A percentile compares a stretch with the other conserved stretches of the same genome.
Evolutionary conservation across 2,888 invertebrate genomes (phyloP).

Genomic region (Microplitis manilae): DNA sequence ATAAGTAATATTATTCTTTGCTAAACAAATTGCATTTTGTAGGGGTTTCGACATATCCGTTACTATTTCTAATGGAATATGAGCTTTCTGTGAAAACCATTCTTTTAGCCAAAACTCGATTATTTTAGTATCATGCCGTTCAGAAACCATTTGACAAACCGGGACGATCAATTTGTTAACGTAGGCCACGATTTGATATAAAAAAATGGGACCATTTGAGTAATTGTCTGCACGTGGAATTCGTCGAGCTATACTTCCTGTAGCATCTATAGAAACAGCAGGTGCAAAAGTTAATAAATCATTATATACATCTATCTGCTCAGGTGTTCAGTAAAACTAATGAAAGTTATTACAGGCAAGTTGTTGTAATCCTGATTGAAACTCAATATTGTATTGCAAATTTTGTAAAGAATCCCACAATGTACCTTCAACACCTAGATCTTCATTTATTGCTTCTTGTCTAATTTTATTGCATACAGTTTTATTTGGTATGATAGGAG

Average conservation of each 20-base stretch:
- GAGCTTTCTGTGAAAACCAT: conserved; percentile 25
- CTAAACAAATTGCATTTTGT: conserved; percentile 37
- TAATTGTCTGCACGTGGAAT: conserved; percentile 20
- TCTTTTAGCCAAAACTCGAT: conserved; percentile 37
- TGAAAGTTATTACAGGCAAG: background rate
- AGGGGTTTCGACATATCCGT: conserved; percentile 41
- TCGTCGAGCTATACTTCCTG: conserved; percentile 30
- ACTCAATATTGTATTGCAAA: conserved; percentile 30
- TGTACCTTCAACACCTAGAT: conserved; percentile 31
- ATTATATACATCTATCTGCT: conserved; percentile 36
- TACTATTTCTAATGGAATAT: conserved; percentile 35
- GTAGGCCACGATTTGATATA: conserved; percentile 37
- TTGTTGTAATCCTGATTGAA: conserved; percentile 16
- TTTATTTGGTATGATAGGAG: conserved; percentile 31
- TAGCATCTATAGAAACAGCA: conserved; percentile 37
- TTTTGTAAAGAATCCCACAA: conserved; percentile 22
- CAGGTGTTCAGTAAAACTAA: conserved; percentile 33
- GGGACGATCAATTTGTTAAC: conserved; percentile 29
- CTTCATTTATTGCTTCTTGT: conserved; percentile 23
- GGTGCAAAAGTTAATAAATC: conserved; percentile 31
- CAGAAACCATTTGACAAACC: conserved; percentile 35
- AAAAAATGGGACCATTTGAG: conserved; percentile 34
- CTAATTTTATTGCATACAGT: conserved; percentile 32
- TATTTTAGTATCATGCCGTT: conserved; percentile 34
- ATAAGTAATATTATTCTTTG: conserved; percentile 29